Percentiles rank a stretch among this genome's conserved stretches.
These are phyloP conservation scores for Metaphire vulgaris DNA, from an alignment of 1,140 invertebrate species.

Conservation along the genomic window DNA sequence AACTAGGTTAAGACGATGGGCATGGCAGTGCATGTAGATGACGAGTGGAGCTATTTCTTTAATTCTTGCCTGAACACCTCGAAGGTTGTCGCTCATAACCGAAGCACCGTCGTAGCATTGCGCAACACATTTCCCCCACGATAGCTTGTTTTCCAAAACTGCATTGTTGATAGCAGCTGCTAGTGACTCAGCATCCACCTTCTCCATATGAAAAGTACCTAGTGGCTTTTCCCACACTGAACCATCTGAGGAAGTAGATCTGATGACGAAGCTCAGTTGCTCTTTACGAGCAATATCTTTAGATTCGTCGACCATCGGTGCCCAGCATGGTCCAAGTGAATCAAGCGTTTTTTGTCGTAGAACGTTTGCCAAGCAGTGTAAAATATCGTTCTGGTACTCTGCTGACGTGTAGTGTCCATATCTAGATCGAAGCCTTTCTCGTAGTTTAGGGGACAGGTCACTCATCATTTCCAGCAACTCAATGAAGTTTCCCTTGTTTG, in stretches of 20 bases:
- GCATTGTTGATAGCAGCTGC: background rate
- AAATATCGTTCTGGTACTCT: background rate
- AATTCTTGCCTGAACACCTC: background rate
- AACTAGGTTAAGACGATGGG: no score
- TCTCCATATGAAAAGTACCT: background rate
- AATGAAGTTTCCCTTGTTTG: background rate
- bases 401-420: background rate
- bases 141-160: no score
- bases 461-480: background rate
- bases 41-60: background rate
- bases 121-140: no score
- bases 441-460: background rate
- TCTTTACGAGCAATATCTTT: background rate
- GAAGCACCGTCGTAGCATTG: background rate
- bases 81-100: background rate
- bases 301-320: slow-evolving; percentile 3
- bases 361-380: background rate
- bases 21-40: background rate
- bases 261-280: slow-evolving; percentile 3
- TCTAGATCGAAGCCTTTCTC: slow-evolving; percentile 1
- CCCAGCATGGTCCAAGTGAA: background rate
- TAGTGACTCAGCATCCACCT: background rate
- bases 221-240: no score
- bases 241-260: no score
- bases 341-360: no score